phyloP scores from a whole-genome alignment of 2,113 vertebrate genomes.

The Argyrosomus japonicus region DNA sequence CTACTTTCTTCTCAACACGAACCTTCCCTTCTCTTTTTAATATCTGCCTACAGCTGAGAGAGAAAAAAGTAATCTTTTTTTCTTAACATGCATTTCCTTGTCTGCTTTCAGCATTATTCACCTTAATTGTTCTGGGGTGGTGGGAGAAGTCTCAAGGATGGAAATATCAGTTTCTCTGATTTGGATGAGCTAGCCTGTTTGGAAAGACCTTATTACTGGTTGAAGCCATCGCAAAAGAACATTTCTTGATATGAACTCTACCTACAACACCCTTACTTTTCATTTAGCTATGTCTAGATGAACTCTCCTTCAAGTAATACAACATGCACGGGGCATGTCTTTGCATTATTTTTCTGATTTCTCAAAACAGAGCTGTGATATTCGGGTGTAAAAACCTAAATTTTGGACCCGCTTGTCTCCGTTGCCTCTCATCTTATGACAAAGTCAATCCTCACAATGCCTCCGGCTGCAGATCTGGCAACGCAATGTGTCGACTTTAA shows the following conservation, averaged over 20 bases:
- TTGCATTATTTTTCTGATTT: conserved; percentile 19
- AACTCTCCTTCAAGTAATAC: background rate
- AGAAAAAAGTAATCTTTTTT: background rate
- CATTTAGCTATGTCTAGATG: background rate
- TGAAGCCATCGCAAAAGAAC: background rate
- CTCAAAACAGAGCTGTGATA: background rate
- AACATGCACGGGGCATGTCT: background rate
- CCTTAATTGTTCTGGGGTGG: conserved; percentile 2
- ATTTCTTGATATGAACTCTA: background rate
- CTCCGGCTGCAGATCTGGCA: conserved; percentile 49
- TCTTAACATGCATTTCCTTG: background rate
- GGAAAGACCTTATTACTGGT: background rate
- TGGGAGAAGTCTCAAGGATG: background rate
- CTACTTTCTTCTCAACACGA: conserved; percentile 41
- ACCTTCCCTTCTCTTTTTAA: conserved; percentile 11
- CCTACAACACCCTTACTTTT: background rate
- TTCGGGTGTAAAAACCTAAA: conserved; percentile 15
- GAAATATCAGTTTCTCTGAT: background rate
- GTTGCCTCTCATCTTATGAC: conserved; percentile 42
- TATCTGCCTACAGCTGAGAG: background rate
- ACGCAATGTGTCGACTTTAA: conserved; percentile 57
- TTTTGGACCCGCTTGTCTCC: conserved; percentile 26
- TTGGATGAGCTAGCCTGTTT: background rate
- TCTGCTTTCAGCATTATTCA: background rate
- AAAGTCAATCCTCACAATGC: conserved; percentile 21